These are phyloP conservation scores for Orientallactaga sibirica DNA, from an alignment of 2,797 vertebrate genomes.

Conservation along the genomic window DNA sequence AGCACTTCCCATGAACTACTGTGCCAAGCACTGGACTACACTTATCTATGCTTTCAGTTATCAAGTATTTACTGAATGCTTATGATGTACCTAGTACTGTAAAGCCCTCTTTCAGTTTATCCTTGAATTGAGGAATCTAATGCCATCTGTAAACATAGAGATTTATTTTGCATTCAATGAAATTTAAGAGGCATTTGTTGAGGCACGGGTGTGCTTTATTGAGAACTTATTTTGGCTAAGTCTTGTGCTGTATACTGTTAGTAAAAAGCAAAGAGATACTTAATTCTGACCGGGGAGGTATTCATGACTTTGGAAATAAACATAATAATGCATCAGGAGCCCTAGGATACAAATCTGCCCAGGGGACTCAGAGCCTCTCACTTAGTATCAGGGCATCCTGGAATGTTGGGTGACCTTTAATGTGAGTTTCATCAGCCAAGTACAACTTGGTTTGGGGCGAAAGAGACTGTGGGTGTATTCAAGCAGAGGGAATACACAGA, in stretches of 20 bases:
- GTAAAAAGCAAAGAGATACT: constrained; percentile 17
- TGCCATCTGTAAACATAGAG: constrained; percentile 4
- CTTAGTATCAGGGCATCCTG: not conserved
- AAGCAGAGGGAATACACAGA: not conserved
- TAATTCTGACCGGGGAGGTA: not conserved
- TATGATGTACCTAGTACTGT: not conserved
- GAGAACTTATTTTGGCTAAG: constrained; percentile 26
- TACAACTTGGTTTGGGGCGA: not conserved
- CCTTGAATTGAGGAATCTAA: constrained; percentile 49
- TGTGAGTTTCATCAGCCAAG: constrained; percentile 20
- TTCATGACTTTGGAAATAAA: not conserved
- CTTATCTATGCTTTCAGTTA: not conserved
- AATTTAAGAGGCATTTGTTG: constrained; percentile 17
- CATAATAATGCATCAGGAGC: not conserved
- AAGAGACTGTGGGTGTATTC: not conserved
- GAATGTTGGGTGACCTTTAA: constrained; percentile 31
- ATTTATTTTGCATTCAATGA: constrained; percentile 11
- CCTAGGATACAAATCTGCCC: not conserved
- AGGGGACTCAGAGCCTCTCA: not conserved
- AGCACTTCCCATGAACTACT: constrained; percentile 15
- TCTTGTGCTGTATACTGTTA: constrained; percentile 1
- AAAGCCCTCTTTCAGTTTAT: constrained; percentile 48
- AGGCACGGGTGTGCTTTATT: not conserved
- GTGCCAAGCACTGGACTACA: not conserved
- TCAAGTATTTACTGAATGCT: constrained; percentile 40